A percentile compares a stretch with the other conserved stretches of the same genome.
Evolutionary conservation across 2,888 invertebrate species (phyloP).

Genomic region (Melipona bicolor): DNA sequence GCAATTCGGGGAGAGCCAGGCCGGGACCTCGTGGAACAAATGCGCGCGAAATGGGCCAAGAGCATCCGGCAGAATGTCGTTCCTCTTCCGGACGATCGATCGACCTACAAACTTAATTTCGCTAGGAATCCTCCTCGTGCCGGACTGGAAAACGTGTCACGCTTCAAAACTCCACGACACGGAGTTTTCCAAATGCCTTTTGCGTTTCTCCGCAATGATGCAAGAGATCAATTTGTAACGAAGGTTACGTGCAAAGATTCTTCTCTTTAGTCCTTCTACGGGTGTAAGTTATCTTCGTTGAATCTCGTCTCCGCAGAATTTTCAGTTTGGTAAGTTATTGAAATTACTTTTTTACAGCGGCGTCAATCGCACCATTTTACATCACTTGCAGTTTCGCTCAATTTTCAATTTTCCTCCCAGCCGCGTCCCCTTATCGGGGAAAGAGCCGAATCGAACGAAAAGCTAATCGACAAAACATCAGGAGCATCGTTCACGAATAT

Average conservation of each 20-base stretch:
- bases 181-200: neutral
- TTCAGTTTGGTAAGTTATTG: no score
- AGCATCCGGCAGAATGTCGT: constrained; percentile 48
- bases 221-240: no score
- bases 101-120: constrained; percentile 54
- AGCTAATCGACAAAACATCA: constrained; percentile 10
- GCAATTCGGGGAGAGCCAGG: constrained; percentile 63
- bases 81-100: constrained; percentile 47
- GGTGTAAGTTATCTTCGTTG: no score
- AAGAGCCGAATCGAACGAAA: constrained; percentile 5
- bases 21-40: constrained; percentile 56
- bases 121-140: neutral
- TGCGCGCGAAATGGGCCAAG: constrained; percentile 61
- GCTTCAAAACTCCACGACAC: constrained; percentile 5
- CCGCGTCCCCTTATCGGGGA: neutral
- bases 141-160: neutral
- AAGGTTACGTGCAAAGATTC: no score
- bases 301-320: no score
- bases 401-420: neutral
- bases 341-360: no score
- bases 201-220: no score
- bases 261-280: no score
- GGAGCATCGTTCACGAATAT: neutral
- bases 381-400: no score
- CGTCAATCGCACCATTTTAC: no score